Evolutionary conservation across 2,888 invertebrate genomes (phyloP).

Genomic region (Noctuana brunneofusca): DNA sequence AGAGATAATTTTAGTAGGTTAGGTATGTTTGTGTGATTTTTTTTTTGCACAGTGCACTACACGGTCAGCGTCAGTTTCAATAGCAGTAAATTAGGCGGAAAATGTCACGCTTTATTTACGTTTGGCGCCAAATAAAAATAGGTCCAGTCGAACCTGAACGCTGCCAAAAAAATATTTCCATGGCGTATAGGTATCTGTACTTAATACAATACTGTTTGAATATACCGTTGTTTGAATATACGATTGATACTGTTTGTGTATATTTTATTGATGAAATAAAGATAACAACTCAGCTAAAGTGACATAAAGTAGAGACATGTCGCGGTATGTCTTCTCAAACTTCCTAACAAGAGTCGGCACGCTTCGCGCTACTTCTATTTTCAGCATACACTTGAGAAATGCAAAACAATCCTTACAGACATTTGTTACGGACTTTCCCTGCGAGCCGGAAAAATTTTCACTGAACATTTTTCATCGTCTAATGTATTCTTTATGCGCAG

Average conservation of each 20-base stretch:
- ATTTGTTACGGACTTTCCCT: slow-evolving; percentile 12
- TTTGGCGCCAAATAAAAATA: slow-evolving; percentile 71
- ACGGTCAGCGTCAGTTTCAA: slow-evolving; percentile 17
- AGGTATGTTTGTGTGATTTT: background rate
- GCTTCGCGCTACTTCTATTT: slow-evolving; percentile 27
- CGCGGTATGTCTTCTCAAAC: slow-evolving; percentile 15
- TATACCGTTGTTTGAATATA: too few species aligned
- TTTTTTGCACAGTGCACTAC: slow-evolving; percentile 15
- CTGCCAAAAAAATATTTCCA: slow-evolving; percentile 55
- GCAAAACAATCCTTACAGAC: slow-evolving; percentile 14
- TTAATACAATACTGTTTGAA: slow-evolving; percentile 22
- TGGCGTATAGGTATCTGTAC: slow-evolving; percentile 17
- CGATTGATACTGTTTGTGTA: background rate
- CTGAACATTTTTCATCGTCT: background rate
- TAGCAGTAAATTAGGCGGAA: slow-evolving; percentile 46
- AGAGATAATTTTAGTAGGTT: background rate
- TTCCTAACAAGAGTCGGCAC: slow-evolving; percentile 29
- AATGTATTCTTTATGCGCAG: background rate
- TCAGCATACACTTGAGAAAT: slow-evolving; percentile 24
- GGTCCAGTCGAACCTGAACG: slow-evolving; percentile 53
- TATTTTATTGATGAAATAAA: slow-evolving; percentile 11
- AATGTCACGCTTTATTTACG: slow-evolving; percentile 68
- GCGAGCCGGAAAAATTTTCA: background rate
- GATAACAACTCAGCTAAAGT: slow-evolving; percentile 12
- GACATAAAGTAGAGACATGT: background rate